Percentiles rank a stretch among this genome's conserved stretches.
Conservation (phyloP, 2,888 invertebrate species). For the Phyllotreta cruciferae region DNA sequence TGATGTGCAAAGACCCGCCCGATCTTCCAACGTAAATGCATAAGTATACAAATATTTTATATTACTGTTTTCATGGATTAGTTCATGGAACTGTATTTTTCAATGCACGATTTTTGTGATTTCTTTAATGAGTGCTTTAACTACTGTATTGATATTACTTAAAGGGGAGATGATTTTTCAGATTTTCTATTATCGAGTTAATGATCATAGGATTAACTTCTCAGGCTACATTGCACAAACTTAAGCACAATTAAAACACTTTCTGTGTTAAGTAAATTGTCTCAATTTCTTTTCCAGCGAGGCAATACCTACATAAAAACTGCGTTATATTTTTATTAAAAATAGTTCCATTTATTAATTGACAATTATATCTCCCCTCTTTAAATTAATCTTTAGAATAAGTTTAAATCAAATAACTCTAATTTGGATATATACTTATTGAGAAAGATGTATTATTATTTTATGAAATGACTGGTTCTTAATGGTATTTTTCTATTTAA, state of each 20-base stretch:
- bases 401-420: neutral
- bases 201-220: neutral
- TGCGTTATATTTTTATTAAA: no score
- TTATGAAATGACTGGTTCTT: constrained; percentile 33
- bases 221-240: neutral
- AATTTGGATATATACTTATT: constrained; percentile 29
- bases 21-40: constrained; percentile 49
- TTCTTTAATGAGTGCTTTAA: constrained; percentile 28
- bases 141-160: constrained; percentile 4
- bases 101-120: constrained; percentile 27
- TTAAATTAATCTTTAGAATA: no score
- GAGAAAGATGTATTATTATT: constrained; percentile 29
- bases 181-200: neutral
- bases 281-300: neutral
- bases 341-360: no score
- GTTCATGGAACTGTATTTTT: constrained; percentile 8
- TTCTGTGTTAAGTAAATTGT: no score
- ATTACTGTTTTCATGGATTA: constrained; percentile 2
- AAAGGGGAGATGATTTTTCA: constrained; percentile 12
- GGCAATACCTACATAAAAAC: no score
- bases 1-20: constrained; percentile 50
- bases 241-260: neutral
- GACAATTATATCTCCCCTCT: no score
- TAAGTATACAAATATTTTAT: constrained; percentile 10
- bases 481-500: constrained; percentile 32